Conservation (phyloP, 2,797 vertebrate genomes). For the Amblyraja radiata region DNA sequence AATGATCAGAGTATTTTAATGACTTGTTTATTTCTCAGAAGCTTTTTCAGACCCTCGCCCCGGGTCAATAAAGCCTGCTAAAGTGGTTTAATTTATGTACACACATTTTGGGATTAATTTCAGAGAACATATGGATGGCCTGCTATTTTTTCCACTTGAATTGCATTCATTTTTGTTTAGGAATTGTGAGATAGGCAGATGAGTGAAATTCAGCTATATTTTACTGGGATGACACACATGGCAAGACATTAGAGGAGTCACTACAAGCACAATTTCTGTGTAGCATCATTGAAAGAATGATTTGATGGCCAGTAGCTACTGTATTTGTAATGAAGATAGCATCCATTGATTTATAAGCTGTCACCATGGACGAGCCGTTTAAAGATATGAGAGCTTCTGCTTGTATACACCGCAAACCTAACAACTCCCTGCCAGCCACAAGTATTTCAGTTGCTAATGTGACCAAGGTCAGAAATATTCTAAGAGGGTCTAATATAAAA, state of each 20-base stretch:
- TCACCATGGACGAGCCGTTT: neutral
- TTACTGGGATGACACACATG: neutral
- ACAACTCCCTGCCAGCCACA: slow-evolving; percentile 18
- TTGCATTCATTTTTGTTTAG: neutral
- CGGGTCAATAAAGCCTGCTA: slow-evolving; percentile 8
- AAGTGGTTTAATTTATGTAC: neutral
- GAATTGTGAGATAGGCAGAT: neutral
- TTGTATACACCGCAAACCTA: neutral
- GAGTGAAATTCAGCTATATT: neutral
- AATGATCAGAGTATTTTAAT: slow-evolving; percentile 35
- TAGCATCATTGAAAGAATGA: neutral
- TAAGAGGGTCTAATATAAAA: neutral
- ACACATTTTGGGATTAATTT: slow-evolving; percentile 18
- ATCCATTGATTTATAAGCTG: slow-evolving; percentile 22
- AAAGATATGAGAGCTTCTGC: neutral
- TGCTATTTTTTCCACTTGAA: neutral
- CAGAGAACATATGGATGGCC: neutral
- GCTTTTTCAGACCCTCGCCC: slow-evolving; percentile 20
- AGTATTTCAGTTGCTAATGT: neutral
- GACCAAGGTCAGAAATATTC: neutral
- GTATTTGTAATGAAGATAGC: slow-evolving; percentile 14
- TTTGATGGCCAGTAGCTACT: neutral
- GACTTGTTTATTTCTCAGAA: slow-evolving; percentile 6
- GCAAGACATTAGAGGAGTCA: neutral
- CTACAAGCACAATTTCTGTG: neutral